phyloP scores from a whole-genome alignment of 2,888 invertebrate species.

The Lymantria monacha region DNA sequence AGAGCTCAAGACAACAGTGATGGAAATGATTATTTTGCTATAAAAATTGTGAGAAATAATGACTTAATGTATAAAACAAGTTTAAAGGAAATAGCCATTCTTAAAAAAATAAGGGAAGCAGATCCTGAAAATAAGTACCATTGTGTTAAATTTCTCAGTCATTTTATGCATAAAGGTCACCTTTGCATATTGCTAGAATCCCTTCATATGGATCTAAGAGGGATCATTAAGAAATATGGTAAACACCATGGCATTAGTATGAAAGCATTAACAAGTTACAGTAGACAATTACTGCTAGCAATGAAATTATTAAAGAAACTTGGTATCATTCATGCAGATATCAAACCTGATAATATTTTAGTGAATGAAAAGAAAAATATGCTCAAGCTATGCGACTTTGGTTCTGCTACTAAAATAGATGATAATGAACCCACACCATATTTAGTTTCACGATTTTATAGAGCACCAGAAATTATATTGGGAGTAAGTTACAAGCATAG shows the following conservation, averaged over 20 bases:
- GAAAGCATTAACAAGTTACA: constrained; percentile 97
- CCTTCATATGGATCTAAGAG: constrained; percentile 94
- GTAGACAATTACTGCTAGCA: constrained; percentile 95
- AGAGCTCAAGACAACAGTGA: constrained; percentile 94
- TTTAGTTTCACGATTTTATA: constrained; percentile 98
- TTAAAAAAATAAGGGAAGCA: constrained; percentile 95
- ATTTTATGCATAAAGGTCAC: constrained; percentile 99
- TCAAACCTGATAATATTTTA: constrained; percentile 99
- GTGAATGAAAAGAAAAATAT: constrained; percentile 98
- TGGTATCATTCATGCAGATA: constrained; percentile 98
- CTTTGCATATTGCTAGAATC: constrained; percentile 99
- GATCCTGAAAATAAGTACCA: constrained; percentile 98
- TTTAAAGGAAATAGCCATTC: constrained; percentile 94
- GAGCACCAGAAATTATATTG: constrained; percentile 99
- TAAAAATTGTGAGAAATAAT: constrained; percentile 99
- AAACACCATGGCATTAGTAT: constrained; percentile 96
- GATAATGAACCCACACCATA: constrained; percentile 99
- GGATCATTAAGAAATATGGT: constrained; percentile 98
- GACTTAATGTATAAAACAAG: constrained; percentile 99
- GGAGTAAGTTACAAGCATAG: constrained; percentile 97
- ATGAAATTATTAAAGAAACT: constrained; percentile 96
- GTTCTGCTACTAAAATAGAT: constrained; percentile 95
- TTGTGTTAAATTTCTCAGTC: constrained; percentile 92
- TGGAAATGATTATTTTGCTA: constrained; percentile 93
- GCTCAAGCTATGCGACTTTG: constrained; percentile 99